Conservation (phyloP, 1,140 invertebrate species). For the Philotrypesis tridentata region DNA sequence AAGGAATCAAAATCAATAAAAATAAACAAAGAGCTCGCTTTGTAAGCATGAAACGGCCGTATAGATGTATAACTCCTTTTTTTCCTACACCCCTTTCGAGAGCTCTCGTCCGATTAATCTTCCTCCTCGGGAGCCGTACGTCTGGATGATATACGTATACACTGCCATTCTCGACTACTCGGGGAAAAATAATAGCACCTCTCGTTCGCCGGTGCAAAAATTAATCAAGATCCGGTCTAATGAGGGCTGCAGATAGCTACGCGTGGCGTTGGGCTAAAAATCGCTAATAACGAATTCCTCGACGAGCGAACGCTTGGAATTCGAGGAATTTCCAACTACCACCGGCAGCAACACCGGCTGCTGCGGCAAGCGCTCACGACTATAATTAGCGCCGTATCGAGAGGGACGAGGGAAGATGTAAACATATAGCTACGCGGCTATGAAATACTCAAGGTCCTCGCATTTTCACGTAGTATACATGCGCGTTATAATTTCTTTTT, state of each 20-base stretch:
- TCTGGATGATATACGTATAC: neutral
- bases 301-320: neutral
- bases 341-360: too few relatives aligned
- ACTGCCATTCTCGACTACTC: neutral
- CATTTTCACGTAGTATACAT: too few relatives aligned
- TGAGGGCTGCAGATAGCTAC: slow-evolving; percentile 10
- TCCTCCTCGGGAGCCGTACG: neutral
- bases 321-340: slow-evolving; percentile 2
- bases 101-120: slow-evolving; percentile 20
- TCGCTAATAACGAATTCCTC: slow-evolving; percentile 48
- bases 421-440: too few relatives aligned
- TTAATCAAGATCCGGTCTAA: slow-evolving; percentile 44
- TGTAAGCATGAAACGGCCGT: too few relatives aligned
- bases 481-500: too few relatives aligned
- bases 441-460: neutral
- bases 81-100: neutral
- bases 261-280: slow-evolving; percentile 6
- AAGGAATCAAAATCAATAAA: too few relatives aligned
- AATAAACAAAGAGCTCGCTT: too few relatives aligned
- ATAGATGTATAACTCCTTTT: neutral
- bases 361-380: neutral
- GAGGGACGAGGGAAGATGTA: neutral
- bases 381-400: slow-evolving; percentile 15
- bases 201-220: slow-evolving; percentile 2
- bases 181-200: neutral